phyloP scores from a whole-genome alignment of 2,888 invertebrate genomes.

The Zaprionus bogoriensis region DNA sequence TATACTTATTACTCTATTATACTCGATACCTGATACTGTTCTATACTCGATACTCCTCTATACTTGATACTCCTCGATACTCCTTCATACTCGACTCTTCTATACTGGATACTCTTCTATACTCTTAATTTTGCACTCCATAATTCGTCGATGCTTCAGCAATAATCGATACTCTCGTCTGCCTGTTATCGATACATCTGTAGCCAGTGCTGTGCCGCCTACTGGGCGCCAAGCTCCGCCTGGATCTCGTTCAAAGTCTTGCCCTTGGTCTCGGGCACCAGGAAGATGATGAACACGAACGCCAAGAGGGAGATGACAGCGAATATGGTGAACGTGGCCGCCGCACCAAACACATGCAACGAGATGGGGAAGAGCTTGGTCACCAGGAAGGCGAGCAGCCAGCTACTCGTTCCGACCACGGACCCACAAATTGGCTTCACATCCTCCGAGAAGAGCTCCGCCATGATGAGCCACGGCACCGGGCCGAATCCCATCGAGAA shows the following conservation, averaged over 20 bases:
- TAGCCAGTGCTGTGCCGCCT: no score
- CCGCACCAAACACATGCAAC: slow-evolving; percentile 84
- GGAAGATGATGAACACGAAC: slow-evolving; percentile 85
- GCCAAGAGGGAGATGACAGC: slow-evolving; percentile 86
- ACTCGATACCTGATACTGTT: no score
- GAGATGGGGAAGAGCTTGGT: slow-evolving; percentile 87
- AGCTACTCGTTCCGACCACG: slow-evolving; percentile 90
- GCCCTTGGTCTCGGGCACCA: slow-evolving; percentile 84
- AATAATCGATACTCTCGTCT: no score
- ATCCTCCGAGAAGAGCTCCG: slow-evolving; percentile 90
- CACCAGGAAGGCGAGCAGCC: slow-evolving; percentile 90
- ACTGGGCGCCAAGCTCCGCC: slow-evolving; percentile 7
- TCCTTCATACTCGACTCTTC: no score
- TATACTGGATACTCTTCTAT: no score
- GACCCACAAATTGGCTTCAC: slow-evolving; percentile 90
- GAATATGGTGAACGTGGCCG: slow-evolving; percentile 88
- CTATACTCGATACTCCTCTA: no score
- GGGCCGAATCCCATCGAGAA: slow-evolving; percentile 93
- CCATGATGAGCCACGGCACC: slow-evolving; percentile 88
- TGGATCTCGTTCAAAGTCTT: slow-evolving; percentile 76
- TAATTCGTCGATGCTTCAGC: no score
- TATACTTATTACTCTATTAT: no score
- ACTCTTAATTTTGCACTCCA: no score
- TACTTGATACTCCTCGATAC: no score
- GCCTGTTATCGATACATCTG: no score